Conservation (phyloP, 1,140 invertebrate genomes). For the Mizuhopecten yessoensis region DNA sequence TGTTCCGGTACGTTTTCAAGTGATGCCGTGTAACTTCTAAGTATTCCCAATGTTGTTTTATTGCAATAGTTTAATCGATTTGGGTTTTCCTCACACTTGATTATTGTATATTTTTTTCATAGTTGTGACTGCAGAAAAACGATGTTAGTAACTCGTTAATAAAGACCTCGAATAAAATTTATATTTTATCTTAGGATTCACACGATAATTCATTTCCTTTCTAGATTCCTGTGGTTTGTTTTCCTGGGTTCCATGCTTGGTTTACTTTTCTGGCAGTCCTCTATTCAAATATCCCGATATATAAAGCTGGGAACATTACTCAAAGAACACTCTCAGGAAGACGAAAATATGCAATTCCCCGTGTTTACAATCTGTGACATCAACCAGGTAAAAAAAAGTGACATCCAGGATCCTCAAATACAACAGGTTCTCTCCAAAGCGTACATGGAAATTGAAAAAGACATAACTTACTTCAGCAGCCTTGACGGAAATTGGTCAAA, state of each 20-base stretch:
- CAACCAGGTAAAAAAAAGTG: background rate
- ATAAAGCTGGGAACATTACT: background rate
- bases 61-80: too few relatives aligned
- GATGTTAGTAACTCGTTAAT: too few relatives aligned
- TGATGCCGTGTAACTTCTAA: too few relatives aligned
- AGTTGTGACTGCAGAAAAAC: too few relatives aligned
- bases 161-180: too few relatives aligned
- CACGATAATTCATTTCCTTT: too few relatives aligned
- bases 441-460: background rate
- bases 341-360: background rate
- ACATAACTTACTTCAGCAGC: background rate
- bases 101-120: too few relatives aligned
- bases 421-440: background rate
- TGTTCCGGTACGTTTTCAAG: too few relatives aligned
- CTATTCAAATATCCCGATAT: constrained; percentile 10
- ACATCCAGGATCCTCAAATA: background rate
- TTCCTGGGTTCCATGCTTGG: background rate
- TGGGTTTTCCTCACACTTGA: too few relatives aligned
- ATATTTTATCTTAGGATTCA: too few relatives aligned
- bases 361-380: background rate
- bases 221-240: background rate
- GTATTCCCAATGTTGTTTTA: too few relatives aligned
- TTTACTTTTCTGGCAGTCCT: background rate
- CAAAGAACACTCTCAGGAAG: background rate
- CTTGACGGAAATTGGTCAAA: background rate